A percentile compares a stretch with the other conserved stretches of the same genome.
Conservation (phyloP, 2,888 invertebrate species). For the Sussaba pulchella region DNA sequence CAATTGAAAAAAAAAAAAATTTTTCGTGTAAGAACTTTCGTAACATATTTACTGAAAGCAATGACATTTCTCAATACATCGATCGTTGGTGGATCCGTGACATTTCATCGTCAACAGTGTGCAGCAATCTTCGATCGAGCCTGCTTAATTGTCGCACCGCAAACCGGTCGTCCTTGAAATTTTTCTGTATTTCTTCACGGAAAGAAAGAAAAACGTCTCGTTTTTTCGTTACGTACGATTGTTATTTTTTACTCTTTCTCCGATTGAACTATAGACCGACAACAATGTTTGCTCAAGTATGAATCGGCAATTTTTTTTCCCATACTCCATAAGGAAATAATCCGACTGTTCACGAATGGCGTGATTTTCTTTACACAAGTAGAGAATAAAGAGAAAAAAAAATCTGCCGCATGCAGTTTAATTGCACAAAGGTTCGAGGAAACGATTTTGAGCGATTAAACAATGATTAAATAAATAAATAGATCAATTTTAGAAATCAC, state of each 20-base stretch:
- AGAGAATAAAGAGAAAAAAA: no score
- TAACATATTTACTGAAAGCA: background rate
- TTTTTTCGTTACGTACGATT: background rate
- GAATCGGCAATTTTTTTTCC: background rate
- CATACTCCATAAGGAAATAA: background rate
- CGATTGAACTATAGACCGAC: background rate
- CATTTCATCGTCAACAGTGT: background rate
- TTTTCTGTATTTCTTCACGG: background rate
- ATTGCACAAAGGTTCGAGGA: background rate
- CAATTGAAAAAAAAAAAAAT: no score
- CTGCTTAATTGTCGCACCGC: background rate
- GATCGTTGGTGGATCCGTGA: background rate
- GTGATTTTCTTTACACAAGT: background rate
- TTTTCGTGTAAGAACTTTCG: no score
- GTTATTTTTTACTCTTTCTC: conserved; percentile 3
- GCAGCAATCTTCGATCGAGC: background rate
- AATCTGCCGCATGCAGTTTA: background rate
- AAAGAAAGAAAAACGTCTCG: background rate
- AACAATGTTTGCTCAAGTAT: background rate
- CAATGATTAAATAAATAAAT: no score
- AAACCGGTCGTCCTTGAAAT: conserved; percentile 26
- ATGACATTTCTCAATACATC: background rate
- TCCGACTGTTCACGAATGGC: background rate
- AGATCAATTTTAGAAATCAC: no score
- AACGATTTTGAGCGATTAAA: background rate